Percentiles rank a stretch among this genome's conserved stretches.
These are phyloP conservation scores for Laspeyria flexula DNA, from an alignment of 2,888 invertebrate genomes.

Conservation along the genomic window DNA sequence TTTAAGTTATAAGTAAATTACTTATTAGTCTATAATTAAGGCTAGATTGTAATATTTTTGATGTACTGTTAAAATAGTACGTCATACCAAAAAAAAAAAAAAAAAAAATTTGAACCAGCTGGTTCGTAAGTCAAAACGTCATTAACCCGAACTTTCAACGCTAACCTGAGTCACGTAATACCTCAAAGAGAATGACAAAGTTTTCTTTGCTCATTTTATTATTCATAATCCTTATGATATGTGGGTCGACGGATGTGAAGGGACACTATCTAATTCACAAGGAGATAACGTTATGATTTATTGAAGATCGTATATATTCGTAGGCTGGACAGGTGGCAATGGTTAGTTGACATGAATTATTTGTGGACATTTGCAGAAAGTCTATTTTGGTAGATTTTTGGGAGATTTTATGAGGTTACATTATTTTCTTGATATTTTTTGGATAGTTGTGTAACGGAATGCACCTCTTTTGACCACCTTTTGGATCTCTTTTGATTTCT, in stretches of 20 bases:
- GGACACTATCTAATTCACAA: constrained; percentile 35
- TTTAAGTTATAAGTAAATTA: too few species aligned
- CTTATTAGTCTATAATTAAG: too few species aligned
- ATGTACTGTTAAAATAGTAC: too few species aligned
- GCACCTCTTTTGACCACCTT: too few species aligned
- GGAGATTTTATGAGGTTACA: neutral
- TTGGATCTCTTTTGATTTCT: too few species aligned
- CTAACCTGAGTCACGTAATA: constrained; percentile 30
- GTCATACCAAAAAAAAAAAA: too few species aligned
- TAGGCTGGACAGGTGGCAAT: constrained; percentile 26
- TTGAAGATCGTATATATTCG: constrained; percentile 27
- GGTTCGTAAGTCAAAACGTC: too few species aligned
- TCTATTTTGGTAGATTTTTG: neutral
- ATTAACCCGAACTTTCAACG: too few species aligned
- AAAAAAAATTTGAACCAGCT: too few species aligned
- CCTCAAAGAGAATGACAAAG: constrained; percentile 30
- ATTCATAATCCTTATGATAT: constrained; percentile 48
- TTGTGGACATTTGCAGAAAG: neutral
- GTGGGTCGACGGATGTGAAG: constrained; percentile 19
- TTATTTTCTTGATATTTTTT: too few species aligned
- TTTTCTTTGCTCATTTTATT: constrained; percentile 48
- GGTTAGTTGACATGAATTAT: constrained; percentile 22
- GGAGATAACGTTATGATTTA: constrained; percentile 35
- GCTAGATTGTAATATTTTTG: too few species aligned
- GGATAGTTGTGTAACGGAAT: too few species aligned